Evolutionary conservation across 2,113 vertebrate genomes (phyloP), one percentile per base, ranked within the genome.

Genomic region (Onychostoma macrolepis): DNA sequence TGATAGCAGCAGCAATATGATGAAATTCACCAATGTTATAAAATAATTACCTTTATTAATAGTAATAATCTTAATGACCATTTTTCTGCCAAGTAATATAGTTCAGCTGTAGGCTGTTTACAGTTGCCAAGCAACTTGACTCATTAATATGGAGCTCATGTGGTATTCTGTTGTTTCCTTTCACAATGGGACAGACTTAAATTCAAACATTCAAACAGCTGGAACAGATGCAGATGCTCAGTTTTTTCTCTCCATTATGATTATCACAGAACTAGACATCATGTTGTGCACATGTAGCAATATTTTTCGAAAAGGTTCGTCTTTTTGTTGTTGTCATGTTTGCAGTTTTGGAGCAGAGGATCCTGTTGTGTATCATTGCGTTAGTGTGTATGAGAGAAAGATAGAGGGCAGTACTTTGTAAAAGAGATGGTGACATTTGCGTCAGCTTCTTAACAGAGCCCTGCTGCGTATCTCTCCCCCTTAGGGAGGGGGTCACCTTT

Each of bases 401-500:
- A 67, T 56, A 80, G 78, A 53, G 63, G 30, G 5, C 71, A 85
- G 78, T 61, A 30, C 58, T 72, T 87, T 87, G 82, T 75, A 58
- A 61, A 80, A 45, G 67, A 76, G 83, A 43, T 48, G 58, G 71
- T 88, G 90, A 85, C 90, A 88, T 90, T 90, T 89, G 86, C 63
- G 45, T 81, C 26, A 24, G 77, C 76, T 71, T 53, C 84, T 80
- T 36, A 50, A 45, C 85, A n/a, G 74, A 19, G 84, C 33, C 48
- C 61, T 61, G 80, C 80, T 83, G 77, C 33, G 53, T 15, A 76
- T 67, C n/a, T 81, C 41, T 33, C 48, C 83, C 63, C 90, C 78
- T 53, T 3, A 86, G 90, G 88, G 78, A 88, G 77, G 30, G 81
- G 81, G 85, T 90, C 90, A 90, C 88, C 88, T 90, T 90, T 90